Percentiles rank a stretch among this genome's conserved stretches.
Conservation (phyloP, 2,113 vertebrate genomes). For the Heterotilapia buettikoferi region DNA sequence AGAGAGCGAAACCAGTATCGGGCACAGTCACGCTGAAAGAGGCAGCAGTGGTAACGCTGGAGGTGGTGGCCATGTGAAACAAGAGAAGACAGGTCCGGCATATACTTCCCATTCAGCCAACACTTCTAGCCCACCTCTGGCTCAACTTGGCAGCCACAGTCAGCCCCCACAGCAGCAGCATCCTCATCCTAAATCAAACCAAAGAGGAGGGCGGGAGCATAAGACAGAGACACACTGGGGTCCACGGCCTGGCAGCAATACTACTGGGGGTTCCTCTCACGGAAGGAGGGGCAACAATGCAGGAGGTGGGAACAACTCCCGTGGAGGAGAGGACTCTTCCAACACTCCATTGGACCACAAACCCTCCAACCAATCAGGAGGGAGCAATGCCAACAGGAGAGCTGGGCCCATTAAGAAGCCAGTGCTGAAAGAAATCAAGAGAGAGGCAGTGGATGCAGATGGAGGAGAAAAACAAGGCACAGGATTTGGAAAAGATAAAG, state of each 20-base stretch:
- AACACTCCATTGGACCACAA: constrained; percentile 58
- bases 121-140: constrained; percentile 16
- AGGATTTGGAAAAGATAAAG: constrained; percentile 71
- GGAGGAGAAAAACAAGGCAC: constrained; percentile 60
- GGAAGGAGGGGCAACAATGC: constrained; percentile 68
- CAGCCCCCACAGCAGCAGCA: constrained; percentile 61
- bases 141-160: constrained; percentile 50
- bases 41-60: constrained; percentile 2
- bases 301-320: constrained; percentile 48
- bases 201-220: constrained; percentile 78
- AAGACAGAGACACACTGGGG: constrained; percentile 92
- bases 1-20: constrained; percentile 39
- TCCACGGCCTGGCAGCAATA: constrained; percentile 78
- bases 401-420: constrained; percentile 84
- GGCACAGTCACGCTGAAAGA: constrained; percentile 38
- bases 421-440: constrained; percentile 70
- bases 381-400: constrained; percentile 63
- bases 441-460: constrained; percentile 65
- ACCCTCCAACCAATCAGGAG: constrained; percentile 50
- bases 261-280: constrained; percentile 66
- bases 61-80: constrained; percentile 43
- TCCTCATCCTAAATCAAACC: constrained; percentile 66
- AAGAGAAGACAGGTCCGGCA: constrained; percentile 54
- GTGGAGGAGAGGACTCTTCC: constrained; percentile 61
- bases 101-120: constrained; percentile 29